Percentiles rank a stretch among this genome's conserved stretches.
phyloP scores from a whole-genome alignment of 2,797 vertebrate genomes.

The Pogonophryne albipinna region DNA sequence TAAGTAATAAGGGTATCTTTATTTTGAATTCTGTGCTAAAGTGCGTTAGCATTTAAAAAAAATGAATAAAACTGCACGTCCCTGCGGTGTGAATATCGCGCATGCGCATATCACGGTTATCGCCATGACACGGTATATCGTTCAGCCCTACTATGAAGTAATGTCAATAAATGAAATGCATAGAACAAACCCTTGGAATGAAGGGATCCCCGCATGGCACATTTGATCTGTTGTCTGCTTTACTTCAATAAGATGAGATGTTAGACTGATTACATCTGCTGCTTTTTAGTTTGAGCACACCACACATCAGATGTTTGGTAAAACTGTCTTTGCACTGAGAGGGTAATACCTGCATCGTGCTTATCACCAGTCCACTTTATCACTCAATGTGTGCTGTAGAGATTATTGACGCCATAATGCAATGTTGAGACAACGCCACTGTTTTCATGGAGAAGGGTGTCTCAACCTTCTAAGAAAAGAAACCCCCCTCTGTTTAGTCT shows the following conservation, averaged over 20 bases:
- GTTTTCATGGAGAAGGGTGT: slow-evolving; percentile 10
- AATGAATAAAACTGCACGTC: too few relatives aligned
- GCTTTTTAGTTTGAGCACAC: slow-evolving; percentile 1
- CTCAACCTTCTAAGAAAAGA: not conserved
- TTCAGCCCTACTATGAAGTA: too few relatives aligned
- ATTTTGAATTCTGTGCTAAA: too few relatives aligned
- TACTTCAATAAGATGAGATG: not conserved
- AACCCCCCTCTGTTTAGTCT: not conserved
- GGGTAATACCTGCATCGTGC: slow-evolving; percentile 44
- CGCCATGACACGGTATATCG: too few relatives aligned
- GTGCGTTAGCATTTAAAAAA: too few relatives aligned
- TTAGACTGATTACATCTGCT: slow-evolving; percentile 16
- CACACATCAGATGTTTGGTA: slow-evolving; percentile 30
- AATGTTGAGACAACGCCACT: slow-evolving; percentile 9
- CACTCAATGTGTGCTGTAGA: slow-evolving; percentile 14
- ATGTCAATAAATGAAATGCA: not conserved
- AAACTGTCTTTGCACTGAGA: slow-evolving; percentile 15
- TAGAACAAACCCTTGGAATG: not conserved
- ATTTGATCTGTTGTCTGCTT: slow-evolving; percentile 2
- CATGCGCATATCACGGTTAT: too few relatives aligned
- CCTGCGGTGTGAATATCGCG: too few relatives aligned
- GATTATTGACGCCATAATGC: slow-evolving; percentile 8
- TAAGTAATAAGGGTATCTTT: too few relatives aligned
- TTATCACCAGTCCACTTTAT: slow-evolving; percentile 26
- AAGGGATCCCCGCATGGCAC: not conserved